Percentiles rank a stretch among this genome's conserved stretches.
Conservation (phyloP, 2,113 vertebrate genomes). For the Oreochromis spilurus region DNA sequence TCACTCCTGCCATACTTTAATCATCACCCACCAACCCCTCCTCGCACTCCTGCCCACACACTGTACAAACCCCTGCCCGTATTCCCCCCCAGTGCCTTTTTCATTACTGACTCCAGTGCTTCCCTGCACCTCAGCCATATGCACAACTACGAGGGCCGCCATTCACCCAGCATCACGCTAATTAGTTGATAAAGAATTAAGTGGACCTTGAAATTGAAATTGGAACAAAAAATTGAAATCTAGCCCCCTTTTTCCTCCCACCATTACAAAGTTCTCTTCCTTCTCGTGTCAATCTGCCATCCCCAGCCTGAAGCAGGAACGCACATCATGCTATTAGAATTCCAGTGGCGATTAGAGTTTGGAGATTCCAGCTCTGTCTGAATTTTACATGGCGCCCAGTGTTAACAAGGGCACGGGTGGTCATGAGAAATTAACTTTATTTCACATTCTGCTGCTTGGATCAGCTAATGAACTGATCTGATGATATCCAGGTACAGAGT, state of each 20-base stretch:
- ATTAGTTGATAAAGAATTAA: constrained; percentile 97
- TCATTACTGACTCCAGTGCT: constrained; percentile 88
- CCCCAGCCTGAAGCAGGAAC: constrained; percentile 27
- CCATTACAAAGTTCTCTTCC: constrained; percentile 38
- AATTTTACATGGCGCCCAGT: not conserved
- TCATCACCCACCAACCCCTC: constrained; percentile 68
- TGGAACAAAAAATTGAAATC: constrained; percentile 77
- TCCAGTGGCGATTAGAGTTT: not conserved
- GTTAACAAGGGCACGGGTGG: constrained; percentile 3
- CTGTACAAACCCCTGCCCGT: constrained; percentile 70
- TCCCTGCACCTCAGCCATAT: constrained; percentile 87
- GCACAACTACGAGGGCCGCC: constrained; percentile 86
- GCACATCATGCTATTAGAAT: constrained; percentile 26
- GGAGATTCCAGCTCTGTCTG: constrained; percentile 11
- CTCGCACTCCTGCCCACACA: constrained; percentile 45
- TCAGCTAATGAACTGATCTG: constrained; percentile 36
- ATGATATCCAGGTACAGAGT: constrained; percentile 10
- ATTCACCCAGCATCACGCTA: constrained; percentile 87
- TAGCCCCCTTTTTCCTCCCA: constrained; percentile 50
- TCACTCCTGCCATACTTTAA: constrained; percentile 69
- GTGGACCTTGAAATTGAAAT: constrained; percentile 99
- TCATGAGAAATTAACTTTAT: not conserved
- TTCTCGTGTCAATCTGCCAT: constrained; percentile 27
- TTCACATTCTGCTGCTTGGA: not conserved
- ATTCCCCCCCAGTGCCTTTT: constrained; percentile 80